Percentiles rank a stretch among this genome's conserved stretches.
phyloP scores from a whole-genome alignment of 2,113 vertebrate genomes.

The Peromyscus leucopus region DNA sequence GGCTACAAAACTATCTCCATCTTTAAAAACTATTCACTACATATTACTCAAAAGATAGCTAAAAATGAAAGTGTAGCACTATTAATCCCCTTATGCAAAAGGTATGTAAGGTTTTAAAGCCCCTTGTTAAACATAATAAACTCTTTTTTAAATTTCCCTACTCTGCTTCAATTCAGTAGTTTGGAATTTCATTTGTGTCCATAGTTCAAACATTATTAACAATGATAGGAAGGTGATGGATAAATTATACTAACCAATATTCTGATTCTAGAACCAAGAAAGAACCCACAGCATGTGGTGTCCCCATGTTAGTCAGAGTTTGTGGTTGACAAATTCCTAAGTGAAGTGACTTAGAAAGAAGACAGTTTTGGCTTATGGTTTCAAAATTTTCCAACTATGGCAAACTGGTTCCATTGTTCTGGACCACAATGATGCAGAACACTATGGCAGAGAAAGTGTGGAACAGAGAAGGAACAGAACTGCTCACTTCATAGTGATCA shows the following conservation, averaged over 20 bases:
- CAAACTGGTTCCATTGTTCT: background rate
- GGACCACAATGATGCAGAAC: no score
- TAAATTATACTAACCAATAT: background rate
- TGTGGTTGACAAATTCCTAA: background rate
- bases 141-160: background rate
- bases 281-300: rapidly evolving
- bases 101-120: background rate
- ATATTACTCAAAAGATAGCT: background rate
- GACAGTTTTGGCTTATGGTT: background rate
- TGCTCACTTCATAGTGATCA: background rate
- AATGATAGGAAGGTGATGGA: background rate
- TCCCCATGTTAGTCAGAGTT: background rate
- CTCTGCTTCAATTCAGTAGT: background rate
- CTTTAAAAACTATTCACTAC: background rate
- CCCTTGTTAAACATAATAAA: background rate
- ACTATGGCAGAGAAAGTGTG: background rate
- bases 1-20: background rate
- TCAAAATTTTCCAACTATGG: background rate
- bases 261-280: background rate
- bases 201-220: background rate
- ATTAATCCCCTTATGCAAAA: background rate
- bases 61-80: background rate
- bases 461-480: background rate
- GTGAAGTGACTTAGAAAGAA: background rate
- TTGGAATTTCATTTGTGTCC: background rate